Evolutionary conservation across 2,797 vertebrate species (phyloP), one percentile per base, ranked within the genome.

Genomic region (Tiaroga cobitis): DNA sequence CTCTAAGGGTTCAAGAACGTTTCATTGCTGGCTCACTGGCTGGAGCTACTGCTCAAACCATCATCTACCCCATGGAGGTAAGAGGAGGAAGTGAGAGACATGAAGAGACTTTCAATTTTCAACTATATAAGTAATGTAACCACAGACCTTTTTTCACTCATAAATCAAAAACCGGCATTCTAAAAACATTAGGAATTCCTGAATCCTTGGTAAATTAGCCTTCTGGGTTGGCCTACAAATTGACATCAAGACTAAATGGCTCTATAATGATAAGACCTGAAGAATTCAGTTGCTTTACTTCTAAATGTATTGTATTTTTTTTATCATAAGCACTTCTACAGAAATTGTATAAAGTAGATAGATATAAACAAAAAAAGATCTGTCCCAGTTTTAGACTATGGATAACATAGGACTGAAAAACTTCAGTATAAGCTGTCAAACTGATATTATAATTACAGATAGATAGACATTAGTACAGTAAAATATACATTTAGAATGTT

Each of bases 11-110:
- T 0, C 87, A 96, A 63, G 96, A 99, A 90, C 95, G 97, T 90
- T 98, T 99, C 90, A 65, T 98, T 8, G 97, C 97, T 84, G 97
- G 97, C n/a, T 99, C 97, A 41, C 90, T 98, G 91, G 97, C 97
- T 78, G 97, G 97, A 90, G 97, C 95, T 61, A 98, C 95, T 0
- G 97, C 97, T 81, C 97, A 99, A 90, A 98, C 97, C 21, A 96
- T 97, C 87, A 99, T 99, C 91, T 99, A 99, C 90, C 97, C 97
- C 29, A 97, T 98, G 97, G 97, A 99, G 96, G 97, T 97, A 73
- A 83, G 54, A 34, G 32, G 34, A 32, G 59, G 21, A 54, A 77
- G 34, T 61, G 76, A 80, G 46, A 34, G 6, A 59, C 24, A 56
- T 61, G 0, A 34, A 41, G n/a, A 70, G 8, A 41, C 16, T 26